Base-by-base conservation (phyloP, 1,140 invertebrate genomes). In the Lepidurus apus region DNA sequence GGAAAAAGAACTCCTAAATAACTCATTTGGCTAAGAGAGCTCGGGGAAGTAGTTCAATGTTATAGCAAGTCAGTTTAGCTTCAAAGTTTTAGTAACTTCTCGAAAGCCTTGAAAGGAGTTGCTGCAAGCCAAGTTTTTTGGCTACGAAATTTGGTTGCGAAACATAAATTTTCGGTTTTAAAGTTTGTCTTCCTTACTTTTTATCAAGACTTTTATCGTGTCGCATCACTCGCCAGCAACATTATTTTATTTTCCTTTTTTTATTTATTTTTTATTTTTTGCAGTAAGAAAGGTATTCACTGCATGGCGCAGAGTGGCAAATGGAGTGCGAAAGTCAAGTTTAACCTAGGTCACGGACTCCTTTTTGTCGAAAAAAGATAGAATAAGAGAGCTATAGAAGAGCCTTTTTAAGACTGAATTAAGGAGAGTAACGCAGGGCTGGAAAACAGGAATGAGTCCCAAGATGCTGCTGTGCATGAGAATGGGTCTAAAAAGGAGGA, bases 371-470 rank as follows among this genome's bases (percentile, higher is more conserved):
- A 21, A 65, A 65, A 65, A n/a, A 7, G 6, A 5, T 65, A n/a
- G 21, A 65, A 9, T 65, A 65, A 65, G 53, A 65, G 53, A 65
- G 53, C 53, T 65, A 13, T 65, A 65, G 13, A 13, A 65, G 13
- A 0, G 7, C 53, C 53, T 65, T 65, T 65, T 65, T 65, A 65
- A 65, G 53, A n/a, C 53, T 21, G 21, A 65, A 65, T 65, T 65
- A 65, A 65, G 53, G 17, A 65, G 21, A 13, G 53, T 65, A 65
- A 65, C n/a, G 53, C 53, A 13, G 53, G 13, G 53, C 53, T 65
- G 17, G 9, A 21, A 34, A 65, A 65, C 53, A 65, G 53, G 53
- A 65, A 65, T 65, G 53, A 65, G 53, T 65, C 53, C 53, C 53
- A 13, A 3, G 53, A n/a, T 65, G 53, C 53, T 65, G 17, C 53